Percentiles rank a stretch among this genome's conserved stretches.
Evolutionary conservation across 2,797 vertebrate genomes (phyloP).

Genomic region (Macropus fuliginosus): DNA sequence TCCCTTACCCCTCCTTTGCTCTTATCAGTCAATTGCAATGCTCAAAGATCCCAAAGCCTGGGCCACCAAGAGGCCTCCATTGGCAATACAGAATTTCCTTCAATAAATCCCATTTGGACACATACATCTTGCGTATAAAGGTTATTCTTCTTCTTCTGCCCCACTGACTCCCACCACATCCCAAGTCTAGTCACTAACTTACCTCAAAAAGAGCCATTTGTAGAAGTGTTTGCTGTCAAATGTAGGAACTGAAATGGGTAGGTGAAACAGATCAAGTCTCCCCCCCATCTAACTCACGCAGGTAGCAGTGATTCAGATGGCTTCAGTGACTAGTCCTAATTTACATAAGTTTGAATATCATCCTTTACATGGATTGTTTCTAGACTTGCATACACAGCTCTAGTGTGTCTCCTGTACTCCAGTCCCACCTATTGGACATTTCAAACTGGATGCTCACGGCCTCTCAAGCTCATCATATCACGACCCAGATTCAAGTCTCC

Average conservation of each 20-base stretch:
- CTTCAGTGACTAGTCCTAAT: neutral
- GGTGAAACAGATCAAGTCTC: too few species aligned
- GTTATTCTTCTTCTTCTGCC: neutral
- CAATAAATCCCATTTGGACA: neutral
- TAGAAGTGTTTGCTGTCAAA: neutral
- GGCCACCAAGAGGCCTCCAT: neutral
- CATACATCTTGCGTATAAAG: neutral
- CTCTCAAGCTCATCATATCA: neutral
- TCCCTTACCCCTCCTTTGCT: neutral
- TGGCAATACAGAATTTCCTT: neutral
- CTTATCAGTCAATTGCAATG: neutral
- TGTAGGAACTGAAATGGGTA: neutral
- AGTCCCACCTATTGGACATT: neutral
- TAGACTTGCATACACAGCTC: neutral
- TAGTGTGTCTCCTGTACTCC: neutral
- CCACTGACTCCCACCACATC: rapidly evolving
- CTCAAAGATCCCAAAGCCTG: neutral
- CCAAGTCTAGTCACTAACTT: neutral
- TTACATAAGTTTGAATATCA: neutral
- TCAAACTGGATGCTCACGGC: neutral
- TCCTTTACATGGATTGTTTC: neutral
- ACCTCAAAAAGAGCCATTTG: neutral
- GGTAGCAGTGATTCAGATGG: too few species aligned
- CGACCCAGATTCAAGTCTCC: neutral
- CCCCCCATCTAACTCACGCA: too few species aligned